Percentiles rank a stretch among this genome's conserved stretches.
Conservation (phyloP, 2,113 vertebrate species). For the Urocitellus parryii region DNA sequence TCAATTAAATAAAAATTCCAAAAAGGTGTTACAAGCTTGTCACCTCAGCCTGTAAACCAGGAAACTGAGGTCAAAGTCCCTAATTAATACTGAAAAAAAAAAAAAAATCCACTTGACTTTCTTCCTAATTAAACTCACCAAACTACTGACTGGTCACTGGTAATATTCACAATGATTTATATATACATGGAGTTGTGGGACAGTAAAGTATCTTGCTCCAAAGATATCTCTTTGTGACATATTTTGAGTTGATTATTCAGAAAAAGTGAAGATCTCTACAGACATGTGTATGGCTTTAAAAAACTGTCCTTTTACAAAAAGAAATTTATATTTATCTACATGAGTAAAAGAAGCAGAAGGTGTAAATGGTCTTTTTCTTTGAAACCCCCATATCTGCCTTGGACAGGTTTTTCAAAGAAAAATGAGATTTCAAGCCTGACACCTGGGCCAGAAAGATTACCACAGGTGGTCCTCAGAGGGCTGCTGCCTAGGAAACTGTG, state of each 20-base stretch:
- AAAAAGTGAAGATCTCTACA: neutral
- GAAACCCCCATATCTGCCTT: neutral
- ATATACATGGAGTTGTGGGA: neutral
- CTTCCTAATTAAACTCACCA: neutral
- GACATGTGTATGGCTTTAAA: neutral
- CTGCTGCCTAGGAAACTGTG: neutral
- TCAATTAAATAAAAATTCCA: conserved; percentile 30
- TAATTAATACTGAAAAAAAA: neutral
- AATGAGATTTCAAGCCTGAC: neutral
- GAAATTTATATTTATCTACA: neutral
- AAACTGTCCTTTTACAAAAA: neutral
- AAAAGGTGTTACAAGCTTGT: neutral
- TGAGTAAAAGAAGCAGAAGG: neutral
- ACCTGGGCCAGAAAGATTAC: neutral
- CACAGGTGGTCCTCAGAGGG: neutral
- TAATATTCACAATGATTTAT: neutral
- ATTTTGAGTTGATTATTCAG: neutral
- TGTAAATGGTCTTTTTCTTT: neutral
- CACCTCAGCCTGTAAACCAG: neutral
- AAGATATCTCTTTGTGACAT: neutral
- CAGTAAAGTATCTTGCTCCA: neutral
- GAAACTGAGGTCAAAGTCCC: neutral
- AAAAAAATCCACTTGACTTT: neutral
- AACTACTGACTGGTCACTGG: neutral
- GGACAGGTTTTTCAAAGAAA: neutral